phyloP scores from a whole-genome alignment of 2,888 invertebrate species.

The Amphipyra tragopoginis region DNA sequence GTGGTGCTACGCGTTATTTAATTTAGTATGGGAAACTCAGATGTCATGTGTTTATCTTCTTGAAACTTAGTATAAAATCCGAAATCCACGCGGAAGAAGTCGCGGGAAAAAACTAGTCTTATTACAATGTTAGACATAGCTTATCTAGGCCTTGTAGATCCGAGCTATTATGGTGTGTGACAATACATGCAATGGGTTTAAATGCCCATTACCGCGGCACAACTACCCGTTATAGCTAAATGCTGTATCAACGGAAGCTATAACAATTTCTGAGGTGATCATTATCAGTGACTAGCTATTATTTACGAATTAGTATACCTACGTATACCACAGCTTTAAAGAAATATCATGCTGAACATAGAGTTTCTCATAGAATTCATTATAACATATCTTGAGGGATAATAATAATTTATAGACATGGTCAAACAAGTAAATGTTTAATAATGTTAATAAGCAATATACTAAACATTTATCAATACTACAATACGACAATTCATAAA shows the following conservation, averaged over 20 bases:
- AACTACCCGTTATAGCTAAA: constrained; percentile 30
- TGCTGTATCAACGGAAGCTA: constrained; percentile 33
- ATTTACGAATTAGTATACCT: neutral
- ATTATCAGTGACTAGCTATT: constrained; percentile 13
- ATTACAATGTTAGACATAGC: constrained; percentile 3
- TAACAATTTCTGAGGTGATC: constrained; percentile 32
- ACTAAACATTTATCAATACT: neutral
- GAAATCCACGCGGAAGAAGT: no score
- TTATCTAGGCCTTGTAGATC: constrained; percentile 39
- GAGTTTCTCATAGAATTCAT: no score
- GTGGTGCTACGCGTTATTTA: no score
- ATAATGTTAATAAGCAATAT: neutral
- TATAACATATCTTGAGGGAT: no score
- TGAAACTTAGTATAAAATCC: no score
- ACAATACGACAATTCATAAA: constrained; percentile 24
- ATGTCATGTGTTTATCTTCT: no score
- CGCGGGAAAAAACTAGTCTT: no score
- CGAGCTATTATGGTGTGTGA: constrained; percentile 29
- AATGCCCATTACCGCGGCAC: constrained; percentile 43
- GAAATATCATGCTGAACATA: no score
- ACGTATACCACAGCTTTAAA: neutral
- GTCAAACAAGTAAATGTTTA: no score
- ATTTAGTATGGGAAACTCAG: no score
- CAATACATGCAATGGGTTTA: constrained; percentile 39
- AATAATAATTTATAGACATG: no score